Evolutionary conservation across 2,113 vertebrate genomes (phyloP), one percentile per base, ranked within the genome.

Genomic region (Myrmophylax atrothorax): DNA sequence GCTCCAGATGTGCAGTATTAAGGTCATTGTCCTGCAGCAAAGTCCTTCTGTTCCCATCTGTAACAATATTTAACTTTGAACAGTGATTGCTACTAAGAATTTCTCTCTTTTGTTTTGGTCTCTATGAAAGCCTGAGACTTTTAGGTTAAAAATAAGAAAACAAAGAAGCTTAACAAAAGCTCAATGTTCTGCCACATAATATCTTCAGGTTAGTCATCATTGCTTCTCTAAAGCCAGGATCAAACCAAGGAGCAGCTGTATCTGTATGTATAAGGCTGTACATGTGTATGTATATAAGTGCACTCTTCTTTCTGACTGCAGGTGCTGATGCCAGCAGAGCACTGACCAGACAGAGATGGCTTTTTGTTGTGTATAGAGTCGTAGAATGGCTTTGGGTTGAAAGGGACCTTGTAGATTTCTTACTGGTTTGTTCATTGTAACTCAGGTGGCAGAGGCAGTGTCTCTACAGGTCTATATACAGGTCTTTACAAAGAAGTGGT

Each of bases 41-140:
- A 72, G 29, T 74, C 78, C 89, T 96, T 96, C 96, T 97, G 64
- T 90, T 93, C 46, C 76, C 86, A 87, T 81, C 93, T 97, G 81
- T 64, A 94, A 66, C 25, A 64, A 69, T 73, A 81, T 82, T 92
- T 84, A 94, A 75, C 42, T 84, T 94, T 84, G 63, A 82, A 33
- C 49, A 55, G 44, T 10, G 47, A 68, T 68, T 6, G 12, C 42
- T 91, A 16, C 55, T 60, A 70, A 84, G 25, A 50, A 64, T 84
- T 58, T 18, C 5, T 87, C 59, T 74, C 8, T 40, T 28, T 40
- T 50, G 53, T 42, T 95, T 49, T 9, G 2, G 12, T 40, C 22
- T 17, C 5, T 17, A 1, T 18, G 31, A 81, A 42, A 60, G 8
- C 23, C 9, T 12, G 29, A 89, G 33, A 84, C 6, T 75, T 82